Evolutionary conservation across 2,797 vertebrate genomes (phyloP), one percentile per base, ranked within the genome.

Genomic region (Synaphobranchus kaupii): DNA sequence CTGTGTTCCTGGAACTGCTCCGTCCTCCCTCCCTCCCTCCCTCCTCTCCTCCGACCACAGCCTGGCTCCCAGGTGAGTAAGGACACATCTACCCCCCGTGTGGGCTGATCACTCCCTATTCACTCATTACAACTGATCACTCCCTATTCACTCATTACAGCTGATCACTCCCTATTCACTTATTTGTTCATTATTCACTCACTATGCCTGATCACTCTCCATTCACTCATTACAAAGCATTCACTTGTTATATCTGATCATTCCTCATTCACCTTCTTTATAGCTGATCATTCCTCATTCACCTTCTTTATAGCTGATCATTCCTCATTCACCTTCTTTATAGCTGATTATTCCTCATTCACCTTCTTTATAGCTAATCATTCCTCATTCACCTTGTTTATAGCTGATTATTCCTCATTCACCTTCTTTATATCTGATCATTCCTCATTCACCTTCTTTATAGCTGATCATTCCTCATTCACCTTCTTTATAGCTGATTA

Each of bases 11-110:
- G 84, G 86, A 88, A 73, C 84, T 93, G 89, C 92, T 90, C 91
- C 88, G 90, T 89, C 85, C 88, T 95, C 93, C 93, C 92, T 95
- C 92, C 90, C 39, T 93, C 91, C 92, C 90, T 39, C 94, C 91
- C 95, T 94, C 94, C 93, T 96, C 92, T 94, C 92, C 94, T 90
- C 94, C 93, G 87, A 95, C 96, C 96, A 92, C 97, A 99, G 98
- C 96, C 96, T 99, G 95, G 96, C 97, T 95, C 96, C 98, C 92
- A 98, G 97, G 98, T 99, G 96, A 97, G 97, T 96, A 63, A 63
- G 56, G 31, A 28, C 89, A 91, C 87, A 66, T 66, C 78, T 73
- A 78, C 83, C 78, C 50, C 83, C 34, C 3, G 25, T 28, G 5
- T 1, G 31, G 12, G 20, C 44, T 56, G 28, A 12, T 22, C 28